Base-by-base conservation (phyloP, 2,888 invertebrate genomes). In the Ypsolopha scabrella region DNA sequence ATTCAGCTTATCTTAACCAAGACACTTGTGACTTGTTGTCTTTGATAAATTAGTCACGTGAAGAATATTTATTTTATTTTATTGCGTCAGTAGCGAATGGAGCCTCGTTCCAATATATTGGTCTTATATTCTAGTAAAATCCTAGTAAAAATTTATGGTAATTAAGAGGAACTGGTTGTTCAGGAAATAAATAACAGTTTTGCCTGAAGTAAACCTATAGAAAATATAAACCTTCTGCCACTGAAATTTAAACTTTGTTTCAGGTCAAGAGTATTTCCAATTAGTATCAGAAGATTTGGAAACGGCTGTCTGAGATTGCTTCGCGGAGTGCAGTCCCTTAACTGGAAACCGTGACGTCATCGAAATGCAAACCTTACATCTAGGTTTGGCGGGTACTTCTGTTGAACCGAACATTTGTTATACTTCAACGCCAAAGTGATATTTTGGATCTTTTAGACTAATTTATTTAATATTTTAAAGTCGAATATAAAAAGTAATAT, bases 241-340 rank as follows among this genome's bases (percentile, higher is more conserved):
- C 47, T 47, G 10, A 47, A 47, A 7, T 37, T 0, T 13, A 13
- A 38, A 37, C 14, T 43, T 51, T 53, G 13, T 51, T 58, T 58
- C 80, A 87, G 87, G 86, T 71, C 87, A 87, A 68, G 87, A 87
- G 66, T 83, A 86, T 72, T 87, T 87, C 63, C 87, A 87, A 74
- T 73, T 85, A 74, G 82, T 81, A 54, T 82, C 87, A 48, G 87
- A 86, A 64, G 87, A 87, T 63, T 69, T 83, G 59, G 87, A 83
- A 72, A 87, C 87, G 54, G 80, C 85, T 45, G 86, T 87, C 60
- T 87, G 68, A 82, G 66, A 51, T 36, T 6, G 52, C 11, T 44
- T 43, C 39, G 39, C 2, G 24, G 4, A 24, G 4, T 24, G 24
- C 4, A 24, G 24, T 24, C 24, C 24, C 2, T 2, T 24, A 24